A percentile compares a stretch with the other conserved stretches of the same genome.
phyloP scores from a whole-genome alignment of 2,888 invertebrate genomes.

The Torymus aiolomorphi region DNA sequence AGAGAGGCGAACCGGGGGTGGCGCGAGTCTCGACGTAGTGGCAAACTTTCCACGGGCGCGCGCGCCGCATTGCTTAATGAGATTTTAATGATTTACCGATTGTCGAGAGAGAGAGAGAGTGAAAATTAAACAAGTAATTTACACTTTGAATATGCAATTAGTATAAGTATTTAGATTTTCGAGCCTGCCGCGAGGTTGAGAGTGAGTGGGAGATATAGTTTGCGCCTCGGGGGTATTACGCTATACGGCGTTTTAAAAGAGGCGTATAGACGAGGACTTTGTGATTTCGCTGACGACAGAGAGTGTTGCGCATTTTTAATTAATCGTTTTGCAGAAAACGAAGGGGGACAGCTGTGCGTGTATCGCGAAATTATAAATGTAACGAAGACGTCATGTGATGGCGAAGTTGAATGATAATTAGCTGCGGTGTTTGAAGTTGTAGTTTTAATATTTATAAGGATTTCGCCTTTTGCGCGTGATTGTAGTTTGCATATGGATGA shows the following conservation, averaged over 20 bases:
- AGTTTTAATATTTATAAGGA: no score
- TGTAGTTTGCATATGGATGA: no score
- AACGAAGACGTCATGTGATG: not conserved
- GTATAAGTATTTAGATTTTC: conserved; percentile 15
- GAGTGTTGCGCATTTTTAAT: no score
- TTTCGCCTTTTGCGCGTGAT: no score
- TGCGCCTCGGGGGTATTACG: no score
- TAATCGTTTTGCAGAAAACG: no score
- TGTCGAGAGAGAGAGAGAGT: not conserved
- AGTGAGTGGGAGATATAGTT: no score
- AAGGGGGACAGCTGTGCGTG: not conserved
- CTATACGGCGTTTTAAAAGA: no score
- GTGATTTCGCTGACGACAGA: no score
- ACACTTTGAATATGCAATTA: conserved; percentile 32
- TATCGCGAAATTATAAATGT: not conserved
- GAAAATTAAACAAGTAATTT: conserved; percentile 34
- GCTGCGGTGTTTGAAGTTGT: no score
- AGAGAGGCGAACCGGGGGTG: not conserved
- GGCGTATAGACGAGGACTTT: no score
- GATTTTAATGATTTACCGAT: conserved; percentile 36
- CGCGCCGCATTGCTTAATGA: conserved; percentile 10
- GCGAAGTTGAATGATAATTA: no score
- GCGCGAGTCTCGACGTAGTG: not conserved
- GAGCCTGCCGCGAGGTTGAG: not conserved
- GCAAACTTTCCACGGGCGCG: conserved; percentile 12